phyloP scores from a whole-genome alignment of 2,888 invertebrate species.

The Prenolepis imparis region DNA sequence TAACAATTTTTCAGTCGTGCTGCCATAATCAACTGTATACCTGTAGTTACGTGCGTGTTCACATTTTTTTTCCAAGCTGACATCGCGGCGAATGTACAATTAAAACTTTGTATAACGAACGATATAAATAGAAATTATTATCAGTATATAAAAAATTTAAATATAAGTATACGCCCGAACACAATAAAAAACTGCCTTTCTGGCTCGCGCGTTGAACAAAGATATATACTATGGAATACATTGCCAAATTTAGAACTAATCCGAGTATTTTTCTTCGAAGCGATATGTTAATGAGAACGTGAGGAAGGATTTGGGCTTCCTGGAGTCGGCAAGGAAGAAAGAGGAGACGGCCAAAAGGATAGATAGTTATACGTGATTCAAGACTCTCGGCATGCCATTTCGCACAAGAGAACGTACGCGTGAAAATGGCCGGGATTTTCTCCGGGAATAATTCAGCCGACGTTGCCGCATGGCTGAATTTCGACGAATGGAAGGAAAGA shows the following conservation, averaged over 20 bases:
- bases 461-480: slow-evolving; percentile 60
- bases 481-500: slow-evolving; percentile 64
- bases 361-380: slow-evolving; percentile 23
- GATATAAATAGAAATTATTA: slow-evolving; percentile 19
- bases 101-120: slow-evolving; percentile 27
- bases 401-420: slow-evolving; percentile 35
- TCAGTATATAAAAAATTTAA: slow-evolving; percentile 15
- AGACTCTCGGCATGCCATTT: slow-evolving; percentile 32
- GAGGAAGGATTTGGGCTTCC: slow-evolving; percentile 7
- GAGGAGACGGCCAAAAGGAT: neutral
- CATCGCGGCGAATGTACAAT: neutral
- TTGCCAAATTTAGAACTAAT: neutral
- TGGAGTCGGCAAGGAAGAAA: slow-evolving; percentile 12
- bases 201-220: neutral
- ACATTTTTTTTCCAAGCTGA: neutral
- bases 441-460: slow-evolving; percentile 65
- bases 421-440: slow-evolving; percentile 63
- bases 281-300: slow-evolving; percentile 38
- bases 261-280: neutral
- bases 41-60: neutral
- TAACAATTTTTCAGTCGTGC: slow-evolving; percentile 23
- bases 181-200: neutral
- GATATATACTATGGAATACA: neutral
- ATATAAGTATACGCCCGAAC: neutral
- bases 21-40: slow-evolving; percentile 16